Evolutionary conservation across 2,888 invertebrate species (phyloP).

Genomic region (Nomada fabriciana): DNA sequence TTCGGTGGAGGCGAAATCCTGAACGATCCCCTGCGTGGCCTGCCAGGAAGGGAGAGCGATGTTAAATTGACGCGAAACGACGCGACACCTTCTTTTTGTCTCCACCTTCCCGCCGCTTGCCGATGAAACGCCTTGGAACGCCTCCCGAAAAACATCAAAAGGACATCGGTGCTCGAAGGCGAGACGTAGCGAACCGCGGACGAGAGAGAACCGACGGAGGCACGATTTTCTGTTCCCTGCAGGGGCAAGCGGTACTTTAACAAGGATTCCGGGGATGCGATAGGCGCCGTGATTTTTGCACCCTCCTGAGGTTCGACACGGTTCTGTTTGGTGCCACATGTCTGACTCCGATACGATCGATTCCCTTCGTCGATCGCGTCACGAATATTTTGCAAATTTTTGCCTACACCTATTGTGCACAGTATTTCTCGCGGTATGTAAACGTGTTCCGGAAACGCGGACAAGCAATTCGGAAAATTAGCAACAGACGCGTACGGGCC

Average conservation of each 20-base stretch:
- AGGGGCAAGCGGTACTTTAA: conserved; percentile 25
- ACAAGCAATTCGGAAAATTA: conserved; percentile 52
- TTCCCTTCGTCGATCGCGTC: no score
- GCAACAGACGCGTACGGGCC: conserved; percentile 32
- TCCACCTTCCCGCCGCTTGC: conserved; percentile 5
- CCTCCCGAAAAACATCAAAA: conserved; percentile 63
- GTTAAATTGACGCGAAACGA: conserved; percentile 83
- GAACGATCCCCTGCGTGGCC: conserved; percentile 63
- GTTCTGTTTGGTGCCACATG: not conserved
- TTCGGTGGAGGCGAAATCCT: conserved; percentile 57
- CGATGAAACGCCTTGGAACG: conserved; percentile 56
- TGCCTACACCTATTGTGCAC: conserved; percentile 10
- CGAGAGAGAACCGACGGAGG: conserved; percentile 20
- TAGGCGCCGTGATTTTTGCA: conserved; percentile 30
- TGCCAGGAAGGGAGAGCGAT: conserved; percentile 63
- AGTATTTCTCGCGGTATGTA: conserved; percentile 36
- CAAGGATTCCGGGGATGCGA: conserved; percentile 30
- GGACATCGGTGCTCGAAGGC: conserved; percentile 45
- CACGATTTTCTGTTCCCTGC: conserved; percentile 32
- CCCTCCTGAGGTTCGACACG: conserved; percentile 22
- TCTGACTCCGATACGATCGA: not conserved
- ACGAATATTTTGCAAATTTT: conserved; percentile 31
- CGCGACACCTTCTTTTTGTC: conserved; percentile 69
- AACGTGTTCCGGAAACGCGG: conserved; percentile 25
- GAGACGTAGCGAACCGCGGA: conserved; percentile 44